A percentile compares a stretch with the other conserved stretches of the same genome.
Evolutionary conservation across 2,113 vertebrate genomes (phyloP).

Genomic region (Labeo catla): DNA sequence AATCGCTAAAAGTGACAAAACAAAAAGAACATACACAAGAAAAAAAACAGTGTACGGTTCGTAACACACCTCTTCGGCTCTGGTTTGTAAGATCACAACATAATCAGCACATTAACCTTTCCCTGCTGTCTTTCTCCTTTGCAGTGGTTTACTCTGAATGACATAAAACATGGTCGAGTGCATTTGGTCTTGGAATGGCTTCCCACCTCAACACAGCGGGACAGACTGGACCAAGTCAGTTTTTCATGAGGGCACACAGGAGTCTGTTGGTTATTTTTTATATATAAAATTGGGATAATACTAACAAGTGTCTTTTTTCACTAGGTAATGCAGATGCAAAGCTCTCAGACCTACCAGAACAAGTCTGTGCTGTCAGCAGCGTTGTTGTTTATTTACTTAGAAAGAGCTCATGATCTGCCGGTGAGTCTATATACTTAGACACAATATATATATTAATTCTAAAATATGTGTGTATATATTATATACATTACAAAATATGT

Average conservation of each 20-base stretch:
- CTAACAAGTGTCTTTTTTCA: background rate
- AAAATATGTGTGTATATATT: no score
- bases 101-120: background rate
- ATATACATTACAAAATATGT: no score
- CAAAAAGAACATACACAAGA: no score
- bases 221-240: slow-evolving; percentile 82
- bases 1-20: no score
- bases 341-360: slow-evolving; percentile 79
- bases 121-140: slow-evolving; percentile 21
- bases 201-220: slow-evolving; percentile 68
- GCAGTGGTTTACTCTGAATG: slow-evolving; percentile 87
- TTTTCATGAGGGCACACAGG: background rate
- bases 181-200: slow-evolving; percentile 87
- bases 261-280: background rate
- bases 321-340: slow-evolving; percentile 83
- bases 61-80: background rate
- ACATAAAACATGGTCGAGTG: slow-evolving; percentile 86
- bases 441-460: no score
- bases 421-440: slow-evolving; percentile 71
- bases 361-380: slow-evolving; percentile 80
- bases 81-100: background rate
- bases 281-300: no score
- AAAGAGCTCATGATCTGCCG: slow-evolving; percentile 80
- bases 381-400: slow-evolving; percentile 82
- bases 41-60: no score